Percentiles rank a stretch among this genome's conserved stretches.
Conservation (phyloP, 2,888 invertebrate species). For the Dorcus hopei region DNA sequence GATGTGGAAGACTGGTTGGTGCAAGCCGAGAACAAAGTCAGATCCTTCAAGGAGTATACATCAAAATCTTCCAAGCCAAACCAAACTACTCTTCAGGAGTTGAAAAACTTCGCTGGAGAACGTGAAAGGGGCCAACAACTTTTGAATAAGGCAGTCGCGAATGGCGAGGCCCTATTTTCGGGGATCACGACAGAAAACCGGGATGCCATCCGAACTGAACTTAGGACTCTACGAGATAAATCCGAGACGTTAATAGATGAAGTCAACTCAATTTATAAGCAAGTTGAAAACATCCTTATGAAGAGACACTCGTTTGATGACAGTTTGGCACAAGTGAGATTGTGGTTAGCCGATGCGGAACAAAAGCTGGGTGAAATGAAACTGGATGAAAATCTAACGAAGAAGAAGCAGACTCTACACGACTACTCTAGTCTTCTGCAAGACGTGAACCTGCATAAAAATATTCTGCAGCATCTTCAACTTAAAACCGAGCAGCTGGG, state of each 20-base stretch:
- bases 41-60: slow-evolving; percentile 68
- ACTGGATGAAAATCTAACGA: slow-evolving; percentile 75
- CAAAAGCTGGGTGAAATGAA: slow-evolving; percentile 69
- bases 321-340: slow-evolving; percentile 81
- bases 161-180: slow-evolving; percentile 84
- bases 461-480: slow-evolving; percentile 77
- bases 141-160: slow-evolving; percentile 76
- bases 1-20: slow-evolving; percentile 78
- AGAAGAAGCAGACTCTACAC: slow-evolving; percentile 85
- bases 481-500: slow-evolving; percentile 77
- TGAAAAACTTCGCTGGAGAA: slow-evolving; percentile 69
- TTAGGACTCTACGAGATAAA: slow-evolving; percentile 74
- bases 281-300: slow-evolving; percentile 83
- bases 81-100: slow-evolving; percentile 70
- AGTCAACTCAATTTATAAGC: slow-evolving; percentile 79
- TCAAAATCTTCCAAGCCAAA: slow-evolving; percentile 71
- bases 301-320: slow-evolving; percentile 93
- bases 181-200: slow-evolving; percentile 82
- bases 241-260: slow-evolving; percentile 84
- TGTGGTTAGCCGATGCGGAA: slow-evolving; percentile 81
- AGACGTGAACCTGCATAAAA: slow-evolving; percentile 83
- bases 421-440: slow-evolving; percentile 76
- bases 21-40: slow-evolving; percentile 71
- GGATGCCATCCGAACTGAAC: slow-evolving; percentile 77
- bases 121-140: slow-evolving; percentile 77